Evolutionary conservation across 2,797 vertebrate species (phyloP), one percentile per base, ranked within the genome.

Genomic region (Buphagus erythrorhynchus): DNA sequence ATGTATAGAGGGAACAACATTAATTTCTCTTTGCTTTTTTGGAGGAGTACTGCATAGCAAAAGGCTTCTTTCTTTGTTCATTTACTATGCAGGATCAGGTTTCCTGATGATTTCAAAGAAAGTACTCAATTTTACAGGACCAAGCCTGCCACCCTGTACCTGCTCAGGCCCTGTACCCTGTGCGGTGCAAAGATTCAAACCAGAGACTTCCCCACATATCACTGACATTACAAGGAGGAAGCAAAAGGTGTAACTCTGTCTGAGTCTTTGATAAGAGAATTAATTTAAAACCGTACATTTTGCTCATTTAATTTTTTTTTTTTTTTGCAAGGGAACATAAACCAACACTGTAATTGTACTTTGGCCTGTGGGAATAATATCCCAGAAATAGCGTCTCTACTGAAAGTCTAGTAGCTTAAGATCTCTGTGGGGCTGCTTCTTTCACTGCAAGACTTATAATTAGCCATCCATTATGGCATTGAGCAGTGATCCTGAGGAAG

Each of bases 361-460:
- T 83, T 90, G 69, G 93, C 95, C 93, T 92, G 66, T 94, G 92
- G 94, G 90, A 96, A 89, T 80, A 91, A 65, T 83, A 95, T 88
- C 61, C 48, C 66, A 88, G 73, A 82, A 95, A 79, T 61, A 95
- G 93, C 2, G 26, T 61, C 69, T 92, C 48, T 74, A 22, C 63
- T 80, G 87, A 65, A 94, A 90, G 38, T 88, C 73, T 84, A 67
- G 82, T 33, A 91, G 46, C 86, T 93, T 90, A 95, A 94, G 88
- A 93, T 86, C 74, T 95, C 93, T 90, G 81, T 65, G 61, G 66
- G 84, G 40, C 73, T 95, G 49, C 55, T 69, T 55, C 82, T 83
- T 92, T 81, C 35, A 55, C 78, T 85, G 52, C 25, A 88, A 95
- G 57, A 90, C 88, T 87, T 97, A 45, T 95, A 96, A 96, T 97